Percentiles rank a stretch among this genome's conserved stretches.
Evolutionary conservation across 2,888 invertebrate genomes (phyloP).

Genomic region (Hyalella azteca): DNA sequence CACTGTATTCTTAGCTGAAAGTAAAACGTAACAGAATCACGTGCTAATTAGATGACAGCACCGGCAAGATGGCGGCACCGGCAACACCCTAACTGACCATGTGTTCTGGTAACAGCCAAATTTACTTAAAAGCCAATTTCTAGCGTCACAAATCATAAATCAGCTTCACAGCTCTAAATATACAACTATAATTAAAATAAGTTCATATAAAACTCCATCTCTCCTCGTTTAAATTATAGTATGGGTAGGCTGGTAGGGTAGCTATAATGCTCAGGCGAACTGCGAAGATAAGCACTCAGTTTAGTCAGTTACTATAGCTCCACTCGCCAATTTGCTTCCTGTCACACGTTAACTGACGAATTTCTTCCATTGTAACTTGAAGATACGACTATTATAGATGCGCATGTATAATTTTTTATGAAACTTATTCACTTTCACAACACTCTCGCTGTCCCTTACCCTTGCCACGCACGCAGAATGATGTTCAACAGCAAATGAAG

Average conservation of each 20-base stretch:
- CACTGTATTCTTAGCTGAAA: not conserved
- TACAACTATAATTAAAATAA: not conserved
- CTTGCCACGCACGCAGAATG: not conserved
- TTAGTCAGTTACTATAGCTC: not conserved
- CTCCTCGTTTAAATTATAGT: too few relatives aligned
- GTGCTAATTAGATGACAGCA: not conserved
- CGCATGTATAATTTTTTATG: not conserved
- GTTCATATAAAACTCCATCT: not conserved
- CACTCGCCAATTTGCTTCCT: not conserved
- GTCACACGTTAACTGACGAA: not conserved
- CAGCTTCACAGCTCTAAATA: not conserved
- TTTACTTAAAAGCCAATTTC: not conserved
- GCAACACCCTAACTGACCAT: not conserved
- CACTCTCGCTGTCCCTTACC: not conserved
- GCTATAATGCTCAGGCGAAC: too few relatives aligned
- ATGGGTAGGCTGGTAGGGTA: too few relatives aligned
- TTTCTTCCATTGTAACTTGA: not conserved
- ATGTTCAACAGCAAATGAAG: not conserved
- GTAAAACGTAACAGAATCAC: not conserved
- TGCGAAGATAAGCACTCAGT: too few relatives aligned
- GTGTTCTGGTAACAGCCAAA: not conserved
- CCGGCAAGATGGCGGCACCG: constrained; percentile 26
- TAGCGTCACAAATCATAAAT: not conserved
- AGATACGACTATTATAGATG: not conserved
- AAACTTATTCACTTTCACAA: not conserved